phyloP scores from a whole-genome alignment of 2,797 vertebrate genomes.

The Premnoplex brunnescens region DNA sequence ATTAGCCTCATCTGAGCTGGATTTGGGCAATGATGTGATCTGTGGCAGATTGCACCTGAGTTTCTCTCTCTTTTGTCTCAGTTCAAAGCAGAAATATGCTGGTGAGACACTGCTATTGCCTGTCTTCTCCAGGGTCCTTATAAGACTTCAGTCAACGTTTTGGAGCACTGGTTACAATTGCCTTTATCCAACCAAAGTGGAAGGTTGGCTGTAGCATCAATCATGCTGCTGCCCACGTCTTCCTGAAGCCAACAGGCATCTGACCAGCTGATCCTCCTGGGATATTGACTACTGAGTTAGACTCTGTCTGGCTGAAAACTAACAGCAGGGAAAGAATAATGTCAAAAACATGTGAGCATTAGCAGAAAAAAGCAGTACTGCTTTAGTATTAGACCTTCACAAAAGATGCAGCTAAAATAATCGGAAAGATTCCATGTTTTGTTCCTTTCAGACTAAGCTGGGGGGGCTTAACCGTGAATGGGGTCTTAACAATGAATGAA shows the following conservation, averaged over 20 bases:
- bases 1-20: not conserved
- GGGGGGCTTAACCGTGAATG: not conserved
- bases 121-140: not conserved
- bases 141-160: not conserved
- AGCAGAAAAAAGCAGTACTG: not conserved
- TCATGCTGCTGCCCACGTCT: accelerated
- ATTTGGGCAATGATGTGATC: not conserved
- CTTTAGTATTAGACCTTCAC: not conserved
- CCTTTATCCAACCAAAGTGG: not conserved
- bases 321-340: not conserved
- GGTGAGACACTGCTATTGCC: not conserved
- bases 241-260: not conserved
- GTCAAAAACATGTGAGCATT: accelerated
- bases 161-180: not conserved
- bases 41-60: not conserved
- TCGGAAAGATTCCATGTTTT: not conserved
- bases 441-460: not conserved
- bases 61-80: not conserved
- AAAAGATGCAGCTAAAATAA: accelerated
- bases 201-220: not conserved
- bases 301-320: not conserved
- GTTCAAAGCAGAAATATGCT: not conserved
- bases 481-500: not conserved
- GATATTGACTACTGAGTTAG: not conserved
- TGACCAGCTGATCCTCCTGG: not conserved